Evolutionary conservation across 2,113 vertebrate genomes (phyloP), one percentile per base, ranked within the genome.

Genomic region (Amblyornis subalaris): DNA sequence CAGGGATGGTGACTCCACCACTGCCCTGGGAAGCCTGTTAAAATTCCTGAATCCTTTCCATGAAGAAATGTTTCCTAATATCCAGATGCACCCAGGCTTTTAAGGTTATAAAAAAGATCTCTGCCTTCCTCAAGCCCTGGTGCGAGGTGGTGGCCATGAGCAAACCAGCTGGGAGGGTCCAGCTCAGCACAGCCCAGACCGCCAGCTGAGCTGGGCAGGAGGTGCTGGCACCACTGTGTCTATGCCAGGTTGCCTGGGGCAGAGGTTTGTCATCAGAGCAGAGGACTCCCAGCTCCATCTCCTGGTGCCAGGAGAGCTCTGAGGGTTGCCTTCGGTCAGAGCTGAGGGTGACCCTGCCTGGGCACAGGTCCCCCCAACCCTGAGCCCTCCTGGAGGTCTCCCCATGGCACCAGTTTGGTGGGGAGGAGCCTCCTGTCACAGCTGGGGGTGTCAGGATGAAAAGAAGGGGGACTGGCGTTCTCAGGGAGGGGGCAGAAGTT

Each of bases 231-330:
- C 9, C 24, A 7, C 25, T 1, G 1, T 19, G n/a, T 47, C 31
- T 14, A 2, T 28, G 62, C 40, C 53, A 33, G 36, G 25, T 22
- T 73, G 26, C 45, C 78, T 42, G 61, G n/a, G 8, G 14, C 22
- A 15, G 36, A 71, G 17, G 13, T 15, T 67, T 42, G 14, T 7
- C 6, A 24, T 23, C 1, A 0, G 2, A 65, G 40, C 58, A 54
- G 42, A 48, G 36, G 25, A 15, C 29, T 60, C 74, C 44, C 57
- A 55, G 55, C 18, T 86, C 50, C 4, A 1, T 53, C 54, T 80
- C 21, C 76, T 35, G 55, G 13, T 54, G 38, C 35, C 6, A 7
- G 18, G 12, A 0, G 0, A 36, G 51, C 23, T 40, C 45, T 13
- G 57, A 45, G 73, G 35, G 60, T 11, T 38, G 62, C 14, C 21